Conservation (phyloP, 2,113 vertebrate genomes). For the Siniperca chuatsi region DNA sequence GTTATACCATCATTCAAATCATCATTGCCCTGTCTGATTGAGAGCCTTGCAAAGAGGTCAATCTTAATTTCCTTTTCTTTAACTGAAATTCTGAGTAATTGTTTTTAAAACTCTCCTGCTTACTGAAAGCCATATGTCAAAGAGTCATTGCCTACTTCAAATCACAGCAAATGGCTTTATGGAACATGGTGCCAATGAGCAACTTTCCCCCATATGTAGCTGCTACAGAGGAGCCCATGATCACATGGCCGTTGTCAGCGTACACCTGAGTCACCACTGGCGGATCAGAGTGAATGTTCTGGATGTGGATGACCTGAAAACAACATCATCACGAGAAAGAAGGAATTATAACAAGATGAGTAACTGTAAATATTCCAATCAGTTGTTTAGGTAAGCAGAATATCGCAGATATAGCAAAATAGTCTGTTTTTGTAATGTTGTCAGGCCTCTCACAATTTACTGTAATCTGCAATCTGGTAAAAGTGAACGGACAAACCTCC, state of each 20-base stretch:
- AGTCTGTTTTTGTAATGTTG: background rate
- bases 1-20: background rate
- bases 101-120: too few relatives aligned
- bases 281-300: constrained; percentile 89
- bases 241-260: constrained; percentile 86
- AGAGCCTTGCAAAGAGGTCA: background rate
- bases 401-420: background rate
- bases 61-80: background rate
- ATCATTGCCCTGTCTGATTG: background rate
- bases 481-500: constrained; percentile 85
- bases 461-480: background rate
- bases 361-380: background rate
- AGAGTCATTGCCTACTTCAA: constrained; percentile 69
- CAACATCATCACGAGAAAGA: background rate
- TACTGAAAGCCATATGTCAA: background rate
- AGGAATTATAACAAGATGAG: background rate
- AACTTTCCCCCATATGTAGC: constrained; percentile 84
- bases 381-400: background rate
- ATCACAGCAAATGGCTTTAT: constrained; percentile 91
- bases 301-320: constrained; percentile 86
- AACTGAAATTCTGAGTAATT: background rate
- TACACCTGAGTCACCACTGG: constrained; percentile 90
- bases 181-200: constrained; percentile 91
- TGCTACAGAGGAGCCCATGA: constrained; percentile 90
- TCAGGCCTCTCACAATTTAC: background rate